These are phyloP conservation scores for Lamproptera curius DNA, from an alignment of 2,888 invertebrate species.

Conservation along the genomic window DNA sequence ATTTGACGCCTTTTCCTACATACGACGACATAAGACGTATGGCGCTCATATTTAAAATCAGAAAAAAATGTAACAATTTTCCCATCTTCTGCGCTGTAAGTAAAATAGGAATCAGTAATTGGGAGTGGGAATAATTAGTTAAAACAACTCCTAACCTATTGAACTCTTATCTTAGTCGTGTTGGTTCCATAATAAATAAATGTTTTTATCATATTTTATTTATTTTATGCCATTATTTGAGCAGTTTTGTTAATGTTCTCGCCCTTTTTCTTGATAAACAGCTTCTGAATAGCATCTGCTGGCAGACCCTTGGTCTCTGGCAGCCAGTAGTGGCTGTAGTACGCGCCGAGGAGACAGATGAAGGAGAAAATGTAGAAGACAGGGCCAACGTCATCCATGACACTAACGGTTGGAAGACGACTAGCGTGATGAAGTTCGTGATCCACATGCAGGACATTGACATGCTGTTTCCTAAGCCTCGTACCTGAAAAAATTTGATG, in stretches of 20 bases:
- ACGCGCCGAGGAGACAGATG: constrained; percentile 49
- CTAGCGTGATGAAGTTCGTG: constrained; percentile 54
- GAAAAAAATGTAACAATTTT: no score
- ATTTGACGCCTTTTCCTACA: no score
- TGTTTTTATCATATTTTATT: neutral
- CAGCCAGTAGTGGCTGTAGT: constrained; percentile 50
- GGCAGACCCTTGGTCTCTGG: constrained; percentile 71
- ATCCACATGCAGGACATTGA: constrained; percentile 52
- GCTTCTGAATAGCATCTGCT: constrained; percentile 51
- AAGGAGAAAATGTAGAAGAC: constrained; percentile 60
- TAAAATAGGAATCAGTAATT: no score
- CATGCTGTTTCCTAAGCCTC: constrained; percentile 52
- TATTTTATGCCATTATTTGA: constrained; percentile 14
- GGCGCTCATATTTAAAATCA: no score
- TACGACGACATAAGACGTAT: no score
- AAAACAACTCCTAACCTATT: no score
- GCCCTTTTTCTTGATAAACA: constrained; percentile 49
- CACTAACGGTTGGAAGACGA: constrained; percentile 55
- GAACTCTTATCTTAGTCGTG: no score
- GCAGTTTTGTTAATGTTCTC: constrained; percentile 25
- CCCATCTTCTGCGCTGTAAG: no score
- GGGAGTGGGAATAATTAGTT: no score
- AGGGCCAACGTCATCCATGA: constrained; percentile 47
- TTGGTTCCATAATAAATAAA: no score
- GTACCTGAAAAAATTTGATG: constrained; percentile 41